A percentile compares a stretch with the other conserved stretches of the same genome.
Evolutionary conservation across 92 coral and sea anemone genomes (phyloP).

Genomic region (Anthopleura xanthogrammica): DNA sequence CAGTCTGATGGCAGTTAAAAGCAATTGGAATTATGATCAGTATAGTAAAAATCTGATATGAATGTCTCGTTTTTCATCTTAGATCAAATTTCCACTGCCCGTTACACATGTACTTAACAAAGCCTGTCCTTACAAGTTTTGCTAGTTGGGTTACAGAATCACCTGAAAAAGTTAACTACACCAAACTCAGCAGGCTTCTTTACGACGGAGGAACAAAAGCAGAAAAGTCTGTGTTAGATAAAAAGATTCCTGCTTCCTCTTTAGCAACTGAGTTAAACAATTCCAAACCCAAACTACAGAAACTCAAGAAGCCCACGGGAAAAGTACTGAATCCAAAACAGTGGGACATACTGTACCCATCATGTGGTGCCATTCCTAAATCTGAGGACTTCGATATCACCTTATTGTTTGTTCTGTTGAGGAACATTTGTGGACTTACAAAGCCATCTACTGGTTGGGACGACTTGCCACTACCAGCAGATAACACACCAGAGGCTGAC

Average conservation of each 20-base stretch:
- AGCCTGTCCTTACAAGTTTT: too few relatives aligned
- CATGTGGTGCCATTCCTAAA: constrained; percentile 52
- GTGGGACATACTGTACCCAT: constrained; percentile 63
- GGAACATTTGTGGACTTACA: constrained; percentile 56
- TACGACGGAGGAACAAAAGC: constrained; percentile 31
- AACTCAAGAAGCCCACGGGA: constrained; percentile 19
- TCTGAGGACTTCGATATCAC: constrained; percentile 62
- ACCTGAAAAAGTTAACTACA: background rate
- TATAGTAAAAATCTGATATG: too few relatives aligned
- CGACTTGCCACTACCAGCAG: constrained; percentile 32
- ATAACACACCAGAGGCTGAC: constrained; percentile 51
- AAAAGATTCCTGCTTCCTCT: background rate
- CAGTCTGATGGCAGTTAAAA: too few relatives aligned
- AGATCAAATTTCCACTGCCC: too few relatives aligned
- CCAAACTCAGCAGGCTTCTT: background rate
- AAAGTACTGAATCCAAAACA: constrained; percentile 35
- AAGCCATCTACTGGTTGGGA: constrained; percentile 48
- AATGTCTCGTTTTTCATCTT: too few relatives aligned
- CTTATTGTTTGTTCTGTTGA: constrained; percentile 49
- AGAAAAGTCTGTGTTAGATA: constrained; percentile 7
- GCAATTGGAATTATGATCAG: too few relatives aligned
- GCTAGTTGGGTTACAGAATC: background rate
- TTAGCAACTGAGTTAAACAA: background rate
- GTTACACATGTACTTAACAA: too few relatives aligned
- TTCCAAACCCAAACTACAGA: background rate